phyloP scores from a whole-genome alignment of 2,113 vertebrate genomes.

The Loxodonta africana region DNA sequence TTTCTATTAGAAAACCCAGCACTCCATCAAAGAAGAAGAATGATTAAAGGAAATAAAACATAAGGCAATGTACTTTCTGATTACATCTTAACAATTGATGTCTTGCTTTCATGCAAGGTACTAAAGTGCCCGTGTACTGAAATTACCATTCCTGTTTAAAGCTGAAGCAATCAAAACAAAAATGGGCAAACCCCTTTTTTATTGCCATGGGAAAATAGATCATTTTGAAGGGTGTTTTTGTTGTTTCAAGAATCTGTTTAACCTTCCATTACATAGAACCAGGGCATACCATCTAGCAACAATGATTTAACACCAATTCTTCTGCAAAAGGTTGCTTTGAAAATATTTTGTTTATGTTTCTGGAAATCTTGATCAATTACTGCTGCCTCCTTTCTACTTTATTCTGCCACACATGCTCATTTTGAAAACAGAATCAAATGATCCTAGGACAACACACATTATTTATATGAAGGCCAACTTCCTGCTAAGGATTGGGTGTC shows the following conservation, averaged over 20 bases:
- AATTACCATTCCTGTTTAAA: constrained; percentile 84
- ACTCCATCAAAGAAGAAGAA: constrained; percentile 75
- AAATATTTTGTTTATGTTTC: constrained; percentile 81
- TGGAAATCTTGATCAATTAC: constrained; percentile 82
- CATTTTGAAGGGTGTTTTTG: constrained; percentile 83
- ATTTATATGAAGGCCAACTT: constrained; percentile 74
- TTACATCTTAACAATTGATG: constrained; percentile 83
- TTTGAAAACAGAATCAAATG: constrained; percentile 77
- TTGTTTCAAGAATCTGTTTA: constrained; percentile 84
- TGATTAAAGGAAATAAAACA: constrained; percentile 85
- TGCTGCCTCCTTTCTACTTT: constrained; percentile 73
- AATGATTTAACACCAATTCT: constrained; percentile 81
- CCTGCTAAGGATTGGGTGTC: constrained; percentile 26
- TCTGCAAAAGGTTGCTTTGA: constrained; percentile 74
- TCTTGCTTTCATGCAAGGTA: constrained; percentile 82
- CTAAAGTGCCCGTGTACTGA: constrained; percentile 77
- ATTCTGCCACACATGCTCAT: constrained; percentile 67
- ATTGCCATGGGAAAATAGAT: constrained; percentile 82
- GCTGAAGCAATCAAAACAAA: constrained; percentile 82
- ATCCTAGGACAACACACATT: constrained; percentile 61
- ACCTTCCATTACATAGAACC: constrained; percentile 80
- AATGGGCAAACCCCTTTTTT: constrained; percentile 80
- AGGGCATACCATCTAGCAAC: constrained; percentile 73
- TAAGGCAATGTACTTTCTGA: constrained; percentile 83
- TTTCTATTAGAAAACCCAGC: constrained; percentile 77